A percentile compares a stretch with the other conserved stretches of the same genome.
phyloP scores from a whole-genome alignment of 1,140 invertebrate genomes.

The Camponotus floridanus region DNA sequence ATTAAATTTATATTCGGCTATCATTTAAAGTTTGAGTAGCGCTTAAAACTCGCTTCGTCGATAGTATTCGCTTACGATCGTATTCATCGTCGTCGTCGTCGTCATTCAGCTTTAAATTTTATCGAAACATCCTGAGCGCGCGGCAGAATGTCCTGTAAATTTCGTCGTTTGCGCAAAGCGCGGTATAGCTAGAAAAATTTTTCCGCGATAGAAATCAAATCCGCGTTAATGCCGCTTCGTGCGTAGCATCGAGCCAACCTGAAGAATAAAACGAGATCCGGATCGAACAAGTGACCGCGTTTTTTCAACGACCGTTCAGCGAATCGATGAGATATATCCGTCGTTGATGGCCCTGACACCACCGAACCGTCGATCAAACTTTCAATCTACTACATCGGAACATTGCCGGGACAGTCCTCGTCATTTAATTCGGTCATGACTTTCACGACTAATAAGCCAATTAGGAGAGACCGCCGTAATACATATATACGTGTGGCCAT shows the following conservation, averaged over 20 bases:
- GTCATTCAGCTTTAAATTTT: background rate
- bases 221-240: constrained; percentile 53
- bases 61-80: background rate
- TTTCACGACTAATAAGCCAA: constrained; percentile 45
- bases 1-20: background rate
- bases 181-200: constrained; percentile 24
- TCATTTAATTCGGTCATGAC: constrained; percentile 21
- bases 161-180: background rate
- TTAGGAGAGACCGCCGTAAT: background rate
- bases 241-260: background rate
- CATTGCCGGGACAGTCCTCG: background rate
- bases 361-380: constrained; percentile 43
- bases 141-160: background rate
- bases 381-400: constrained; percentile 42
- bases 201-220: constrained; percentile 48
- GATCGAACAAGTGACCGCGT: constrained; percentile 48
- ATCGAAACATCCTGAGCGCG: background rate
- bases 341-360: constrained; percentile 18
- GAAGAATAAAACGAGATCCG: constrained; percentile 40
- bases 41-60: background rate
- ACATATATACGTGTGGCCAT: constrained; percentile 11
- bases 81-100: background rate
- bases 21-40: background rate
- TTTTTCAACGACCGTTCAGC: constrained; percentile 42
- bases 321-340: constrained; percentile 39